These are phyloP conservation scores for Campopleginae sp. DNA, from an alignment of 2,888 invertebrate species.

Conservation along the genomic window DNA sequence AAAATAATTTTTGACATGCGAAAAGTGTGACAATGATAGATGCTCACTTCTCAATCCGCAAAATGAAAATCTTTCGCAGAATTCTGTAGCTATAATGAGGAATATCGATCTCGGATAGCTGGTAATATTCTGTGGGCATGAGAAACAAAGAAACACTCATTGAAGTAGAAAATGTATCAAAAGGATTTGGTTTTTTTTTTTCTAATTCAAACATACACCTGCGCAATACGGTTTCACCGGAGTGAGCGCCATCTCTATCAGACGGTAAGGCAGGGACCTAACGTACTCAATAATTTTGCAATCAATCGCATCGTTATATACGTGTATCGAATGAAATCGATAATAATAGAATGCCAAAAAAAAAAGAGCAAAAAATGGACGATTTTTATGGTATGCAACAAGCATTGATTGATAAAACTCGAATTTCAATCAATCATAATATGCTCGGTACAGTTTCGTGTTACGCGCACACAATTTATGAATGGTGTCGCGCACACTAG, in stretches of 20 bases:
- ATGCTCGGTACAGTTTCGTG: neutral
- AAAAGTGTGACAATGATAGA: neutral
- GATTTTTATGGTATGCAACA: too few relatives aligned
- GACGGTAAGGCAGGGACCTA: slow-evolving; percentile 26
- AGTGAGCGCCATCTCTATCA: slow-evolving; percentile 20
- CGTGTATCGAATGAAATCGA: neutral
- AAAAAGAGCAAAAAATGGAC: neutral
- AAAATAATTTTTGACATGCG: neutral
- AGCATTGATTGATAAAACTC: neutral
- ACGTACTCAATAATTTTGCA: neutral
- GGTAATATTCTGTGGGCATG: slow-evolving; percentile 55
- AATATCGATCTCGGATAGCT: slow-evolving; percentile 89
- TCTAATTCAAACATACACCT: neutral
- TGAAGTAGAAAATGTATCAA: neutral
- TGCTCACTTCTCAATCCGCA: slow-evolving; percentile 91
- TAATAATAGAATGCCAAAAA: neutral
- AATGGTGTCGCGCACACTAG: slow-evolving; percentile 6
- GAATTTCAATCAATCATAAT: neutral
- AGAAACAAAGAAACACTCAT: slow-evolving; percentile 12
- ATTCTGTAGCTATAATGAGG: slow-evolving; percentile 93
- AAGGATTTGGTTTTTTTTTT: neutral
- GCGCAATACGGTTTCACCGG: neutral
- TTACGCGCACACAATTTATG: slow-evolving; percentile 21
- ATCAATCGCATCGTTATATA: neutral
- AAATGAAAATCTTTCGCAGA: slow-evolving; percentile 94